Evolutionary conservation across 2,888 invertebrate genomes (phyloP).

Genomic region (Rambutsinella grinnellia): DNA sequence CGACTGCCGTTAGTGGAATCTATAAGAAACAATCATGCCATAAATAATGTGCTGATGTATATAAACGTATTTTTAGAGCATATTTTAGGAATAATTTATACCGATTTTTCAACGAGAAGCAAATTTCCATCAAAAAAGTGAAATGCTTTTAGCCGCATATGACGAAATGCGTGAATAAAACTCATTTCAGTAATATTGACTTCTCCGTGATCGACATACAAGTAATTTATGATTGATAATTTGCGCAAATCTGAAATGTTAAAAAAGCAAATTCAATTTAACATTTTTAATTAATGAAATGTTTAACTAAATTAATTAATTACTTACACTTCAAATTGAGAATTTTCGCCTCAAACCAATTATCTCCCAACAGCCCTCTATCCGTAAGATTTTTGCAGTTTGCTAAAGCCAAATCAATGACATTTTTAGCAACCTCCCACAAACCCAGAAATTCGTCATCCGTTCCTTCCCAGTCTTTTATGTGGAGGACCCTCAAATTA

Average conservation of each 20-base stretch:
- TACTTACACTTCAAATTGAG: constrained; percentile 28
- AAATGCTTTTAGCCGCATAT: constrained; percentile 41
- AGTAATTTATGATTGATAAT: constrained; percentile 39
- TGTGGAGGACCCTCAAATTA: constrained; percentile 31
- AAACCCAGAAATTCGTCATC: constrained; percentile 36
- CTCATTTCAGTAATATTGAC: constrained; percentile 50
- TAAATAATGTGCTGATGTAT: no score
- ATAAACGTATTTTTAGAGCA: no score
- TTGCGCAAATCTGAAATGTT: constrained; percentile 29
- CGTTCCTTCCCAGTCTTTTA: constrained; percentile 44
- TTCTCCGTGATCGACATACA: constrained; percentile 41
- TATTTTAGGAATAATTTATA: constrained; percentile 1
- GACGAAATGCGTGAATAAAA: constrained; percentile 50
- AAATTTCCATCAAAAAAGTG: constrained; percentile 47
- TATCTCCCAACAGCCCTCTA: constrained; percentile 33
- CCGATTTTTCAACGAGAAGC: constrained; percentile 37
- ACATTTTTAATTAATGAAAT: constrained; percentile 8
- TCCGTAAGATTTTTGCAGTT: constrained; percentile 46
- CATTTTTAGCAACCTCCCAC: constrained; percentile 12
- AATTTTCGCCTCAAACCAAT: constrained; percentile 18
- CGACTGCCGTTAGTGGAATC: constrained; percentile 43
- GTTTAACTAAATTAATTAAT: not conserved
- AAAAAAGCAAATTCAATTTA: not conserved
- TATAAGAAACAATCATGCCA: constrained; percentile 8
- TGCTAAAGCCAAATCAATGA: constrained; percentile 24